These are phyloP conservation scores for Gallinago jamesoni DNA, from an alignment of 2,113 vertebrate genomes.

Conservation along the genomic window DNA sequence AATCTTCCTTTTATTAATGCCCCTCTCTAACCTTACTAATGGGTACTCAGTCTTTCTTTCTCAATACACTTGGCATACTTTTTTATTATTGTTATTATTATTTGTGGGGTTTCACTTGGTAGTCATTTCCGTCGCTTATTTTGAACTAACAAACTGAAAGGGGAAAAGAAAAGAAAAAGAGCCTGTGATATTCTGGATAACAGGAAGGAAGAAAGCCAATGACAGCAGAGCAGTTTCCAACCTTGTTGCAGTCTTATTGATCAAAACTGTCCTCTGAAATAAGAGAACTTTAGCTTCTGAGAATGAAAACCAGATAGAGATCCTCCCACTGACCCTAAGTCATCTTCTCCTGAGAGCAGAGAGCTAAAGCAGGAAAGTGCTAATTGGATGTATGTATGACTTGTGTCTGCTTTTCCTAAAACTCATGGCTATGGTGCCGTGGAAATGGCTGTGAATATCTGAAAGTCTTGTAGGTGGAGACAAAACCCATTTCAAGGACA, in stretches of 20 bases:
- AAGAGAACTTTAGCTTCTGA: not conserved
- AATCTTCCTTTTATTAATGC: slow-evolving; percentile 19
- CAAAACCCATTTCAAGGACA: not conserved
- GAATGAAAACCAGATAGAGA: not conserved
- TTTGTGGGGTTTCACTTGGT: not conserved
- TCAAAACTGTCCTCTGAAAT: slow-evolving; percentile 36
- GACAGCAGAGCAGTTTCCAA: slow-evolving; percentile 22
- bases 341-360: not conserved
- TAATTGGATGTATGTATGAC: not conserved
- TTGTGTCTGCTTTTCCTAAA: not conserved
- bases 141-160: not conserved
- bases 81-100: not conserved
- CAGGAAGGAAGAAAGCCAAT: slow-evolving; percentile 20
- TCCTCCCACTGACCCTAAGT: not conserved
- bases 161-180: not conserved
- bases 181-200: not conserved
- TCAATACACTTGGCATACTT: not conserved
- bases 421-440: not conserved
- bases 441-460: not conserved
- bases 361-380: not conserved
- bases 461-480: not conserved
- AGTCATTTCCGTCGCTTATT: not conserved
- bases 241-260: slow-evolving; percentile 36
- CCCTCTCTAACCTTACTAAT: slow-evolving; percentile 10
- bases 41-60: not conserved